These are phyloP conservation scores for Sylvia atricapilla DNA, from an alignment of 2,113 vertebrate genomes.

Conservation along the genomic window DNA sequence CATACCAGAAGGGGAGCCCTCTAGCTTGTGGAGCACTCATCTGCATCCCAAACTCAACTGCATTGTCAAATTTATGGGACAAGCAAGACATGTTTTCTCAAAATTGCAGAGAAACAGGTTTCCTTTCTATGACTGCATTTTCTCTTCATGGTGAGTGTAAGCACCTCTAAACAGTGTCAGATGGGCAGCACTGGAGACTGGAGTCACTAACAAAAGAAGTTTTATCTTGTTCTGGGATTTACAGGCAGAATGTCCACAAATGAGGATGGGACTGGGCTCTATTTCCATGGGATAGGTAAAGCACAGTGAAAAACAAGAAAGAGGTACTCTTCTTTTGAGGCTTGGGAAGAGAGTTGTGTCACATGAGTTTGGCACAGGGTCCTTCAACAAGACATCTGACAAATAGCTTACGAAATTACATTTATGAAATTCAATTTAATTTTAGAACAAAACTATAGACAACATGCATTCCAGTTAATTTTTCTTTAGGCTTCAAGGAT, in stretches of 20 bases:
- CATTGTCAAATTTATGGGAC: not conserved
- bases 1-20: not conserved
- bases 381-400: not conserved
- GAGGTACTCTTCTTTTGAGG: not conserved
- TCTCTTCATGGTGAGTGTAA: not conserved
- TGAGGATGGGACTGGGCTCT: not conserved
- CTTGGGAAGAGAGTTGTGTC: not conserved
- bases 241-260: not conserved
- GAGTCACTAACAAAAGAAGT: not conserved
- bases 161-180: not conserved
- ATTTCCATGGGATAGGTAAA: not conserved
- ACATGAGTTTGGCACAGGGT: not conserved
- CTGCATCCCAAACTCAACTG: not conserved
- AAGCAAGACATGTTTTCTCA: not conserved
- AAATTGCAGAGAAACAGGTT: not conserved
- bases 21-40: not conserved
- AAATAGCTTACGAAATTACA: conserved; percentile 44
- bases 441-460: conserved; percentile 38
- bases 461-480: conserved; percentile 8
- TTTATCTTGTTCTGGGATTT: not conserved
- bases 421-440: conserved; percentile 53
- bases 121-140: not conserved
- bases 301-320: not conserved
- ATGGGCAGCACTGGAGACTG: not conserved
- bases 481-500: conserved; percentile 48